Base-by-base conservation (phyloP, 2,797 vertebrate species). In the Alcedo atthis region DNA sequence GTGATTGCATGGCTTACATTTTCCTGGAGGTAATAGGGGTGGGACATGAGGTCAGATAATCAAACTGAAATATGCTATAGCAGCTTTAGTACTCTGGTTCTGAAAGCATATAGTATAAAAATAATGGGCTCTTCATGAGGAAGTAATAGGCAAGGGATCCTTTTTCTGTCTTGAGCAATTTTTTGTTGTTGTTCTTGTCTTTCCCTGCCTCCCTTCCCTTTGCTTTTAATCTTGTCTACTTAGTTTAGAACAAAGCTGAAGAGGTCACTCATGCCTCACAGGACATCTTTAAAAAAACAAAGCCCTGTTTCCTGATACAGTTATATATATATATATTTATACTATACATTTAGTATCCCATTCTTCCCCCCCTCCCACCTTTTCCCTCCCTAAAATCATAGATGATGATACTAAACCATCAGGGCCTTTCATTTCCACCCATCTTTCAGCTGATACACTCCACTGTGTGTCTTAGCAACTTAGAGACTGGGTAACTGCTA, bases 1-100 rank as follows among this genome's bases (percentile, higher is more conserved):
- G n/a, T 48, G 43, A 22, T 18, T 71, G 46, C 0, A 0, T 11
- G 35, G 58, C n/a, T 13, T 58, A n/a, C 5, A 14, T 33, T 70
- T 62, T 68, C 49, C 33, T 55, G 24, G 35, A 48, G 14, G 9
- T 77, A 90, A 66, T 15, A 45, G 9, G 37, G 26, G 43, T 1
- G 1, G 35, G 24, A 62, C 21, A 17, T 1, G 2, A 9, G 42
- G 32, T 33, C 89, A 75, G 54, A 85, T 37, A 13, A 84, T 67
- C 35, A 71, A 22, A 79, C 10, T 33, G 51, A 67, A 18, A 89
- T 28, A 8, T 43, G 18, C 28, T 64, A 53, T 20, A 49, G 46
- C 59, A 66, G 15, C 67, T 45, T 69, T 81, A 80, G 26, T 57
- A 64, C 12, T 73, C 26, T 13, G 3, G 20, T 75, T 71, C 66